A percentile compares a stretch with the other conserved stretches of the same genome.
These are phyloP conservation scores for Prosapia bicincta DNA, from an alignment of 2,888 invertebrate genomes.

Conservation along the genomic window DNA sequence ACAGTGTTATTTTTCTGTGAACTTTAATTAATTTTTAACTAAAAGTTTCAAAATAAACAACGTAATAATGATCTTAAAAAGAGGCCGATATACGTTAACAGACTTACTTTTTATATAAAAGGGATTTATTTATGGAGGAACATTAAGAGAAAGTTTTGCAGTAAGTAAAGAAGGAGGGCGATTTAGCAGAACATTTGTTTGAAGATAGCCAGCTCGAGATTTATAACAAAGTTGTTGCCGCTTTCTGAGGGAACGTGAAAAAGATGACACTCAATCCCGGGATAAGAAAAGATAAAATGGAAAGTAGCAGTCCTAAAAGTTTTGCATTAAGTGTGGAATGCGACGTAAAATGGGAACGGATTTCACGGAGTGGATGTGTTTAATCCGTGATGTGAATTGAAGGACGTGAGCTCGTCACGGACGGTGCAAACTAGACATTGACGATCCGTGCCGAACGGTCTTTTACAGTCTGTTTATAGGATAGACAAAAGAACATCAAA, in stretches of 20 bases:
- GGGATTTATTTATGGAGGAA: neutral
- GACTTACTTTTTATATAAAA: neutral
- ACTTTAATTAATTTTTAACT: too few relatives aligned
- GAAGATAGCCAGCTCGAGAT: neutral
- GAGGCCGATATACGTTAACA: neutral
- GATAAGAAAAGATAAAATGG: neutral
- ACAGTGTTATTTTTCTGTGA: too few relatives aligned
- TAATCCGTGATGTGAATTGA: neutral
- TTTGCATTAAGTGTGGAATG: neutral
- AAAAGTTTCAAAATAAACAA: too few relatives aligned
- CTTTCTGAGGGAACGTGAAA: neutral
- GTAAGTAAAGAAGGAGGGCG: neutral
- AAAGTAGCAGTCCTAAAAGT: neutral
- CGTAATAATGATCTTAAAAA: too few relatives aligned
- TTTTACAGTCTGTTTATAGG: neutral
- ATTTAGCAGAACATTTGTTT: conserved; percentile 2
- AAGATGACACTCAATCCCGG: neutral
- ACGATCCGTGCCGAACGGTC: neutral
- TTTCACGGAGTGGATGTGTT: neutral
- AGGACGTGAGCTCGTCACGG: neutral
- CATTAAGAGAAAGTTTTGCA: neutral
- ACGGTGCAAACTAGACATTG: neutral
- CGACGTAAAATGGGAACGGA: neutral
- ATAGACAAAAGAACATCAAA: neutral
- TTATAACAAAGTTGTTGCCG: neutral